Evolutionary conservation across 2,113 vertebrate genomes (phyloP).

Genomic region (Tupaia chinensis): DNA sequence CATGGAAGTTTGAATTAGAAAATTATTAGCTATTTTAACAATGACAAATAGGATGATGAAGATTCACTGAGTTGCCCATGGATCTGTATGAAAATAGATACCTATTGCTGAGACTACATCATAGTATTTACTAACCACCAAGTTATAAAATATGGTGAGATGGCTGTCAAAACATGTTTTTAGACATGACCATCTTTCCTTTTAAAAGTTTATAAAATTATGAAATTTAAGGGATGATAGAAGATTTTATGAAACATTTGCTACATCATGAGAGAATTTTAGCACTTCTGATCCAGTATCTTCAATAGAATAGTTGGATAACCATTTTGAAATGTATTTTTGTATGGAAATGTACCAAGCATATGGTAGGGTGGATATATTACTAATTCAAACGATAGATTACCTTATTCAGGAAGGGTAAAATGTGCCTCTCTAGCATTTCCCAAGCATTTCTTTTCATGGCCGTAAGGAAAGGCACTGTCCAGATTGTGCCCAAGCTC

Average conservation of each 20-base stretch:
- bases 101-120: constrained; percentile 52
- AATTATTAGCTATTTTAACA: constrained; percentile 63
- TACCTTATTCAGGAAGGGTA: constrained; percentile 46
- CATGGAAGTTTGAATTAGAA: constrained; percentile 59
- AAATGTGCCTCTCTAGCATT: not conserved
- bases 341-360: constrained; percentile 1
- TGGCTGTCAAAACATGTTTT: constrained; percentile 67
- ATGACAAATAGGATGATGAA: constrained; percentile 73
- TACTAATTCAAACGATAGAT: constrained; percentile 49
- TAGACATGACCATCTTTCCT: constrained; percentile 55
- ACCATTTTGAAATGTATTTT: not conserved
- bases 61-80: constrained; percentile 71
- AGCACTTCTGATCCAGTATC: not conserved
- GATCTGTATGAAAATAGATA: constrained; percentile 68
- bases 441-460: constrained; percentile 19
- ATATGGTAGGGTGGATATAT: constrained; percentile 49
- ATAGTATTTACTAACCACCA: constrained; percentile 73
- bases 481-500: not conserved
- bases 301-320: not conserved
- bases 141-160: constrained; percentile 77
- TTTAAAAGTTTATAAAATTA: constrained; percentile 63
- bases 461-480: not conserved
- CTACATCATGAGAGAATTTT: not conserved
- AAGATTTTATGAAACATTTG: constrained; percentile 57
- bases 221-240: not conserved